Evolutionary conservation across 2,113 vertebrate genomes (phyloP).

Genomic region (Upupa epops): DNA sequence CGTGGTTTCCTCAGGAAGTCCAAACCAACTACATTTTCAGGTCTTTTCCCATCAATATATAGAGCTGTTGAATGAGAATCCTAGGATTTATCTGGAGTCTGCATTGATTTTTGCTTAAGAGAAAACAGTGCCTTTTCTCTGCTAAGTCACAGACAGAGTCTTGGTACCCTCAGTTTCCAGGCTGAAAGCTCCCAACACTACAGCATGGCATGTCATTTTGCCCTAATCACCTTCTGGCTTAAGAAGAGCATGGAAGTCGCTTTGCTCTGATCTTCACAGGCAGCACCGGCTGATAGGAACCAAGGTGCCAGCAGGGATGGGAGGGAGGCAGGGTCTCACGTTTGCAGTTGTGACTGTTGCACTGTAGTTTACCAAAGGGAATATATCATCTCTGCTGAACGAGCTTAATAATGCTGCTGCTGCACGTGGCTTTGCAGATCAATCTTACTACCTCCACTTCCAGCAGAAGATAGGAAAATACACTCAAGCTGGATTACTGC

Average conservation of each 20-base stretch:
- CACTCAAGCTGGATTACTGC: background rate
- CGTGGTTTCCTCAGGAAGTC: background rate
- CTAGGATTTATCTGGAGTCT: background rate
- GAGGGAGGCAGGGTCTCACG: background rate
- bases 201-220: background rate
- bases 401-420: background rate
- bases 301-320: background rate
- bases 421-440: background rate
- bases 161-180: background rate
- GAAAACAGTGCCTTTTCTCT: background rate
- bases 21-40: background rate
- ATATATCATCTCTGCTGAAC: background rate
- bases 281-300: too few relatives aligned
- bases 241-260: too few relatives aligned
- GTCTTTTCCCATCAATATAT: background rate
- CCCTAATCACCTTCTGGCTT: too few relatives aligned
- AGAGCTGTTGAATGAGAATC: background rate
- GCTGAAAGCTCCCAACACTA: background rate
- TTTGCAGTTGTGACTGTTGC: background rate
- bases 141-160: background rate
- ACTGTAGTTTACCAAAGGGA: background rate
- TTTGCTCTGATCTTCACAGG: too few relatives aligned
- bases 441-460: background rate
- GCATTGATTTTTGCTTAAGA: background rate
- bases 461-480: background rate